Evolutionary conservation across 2,113 vertebrate genomes (phyloP), one percentile per base, ranked within the genome.

Genomic region (Glareola pratincola): DNA sequence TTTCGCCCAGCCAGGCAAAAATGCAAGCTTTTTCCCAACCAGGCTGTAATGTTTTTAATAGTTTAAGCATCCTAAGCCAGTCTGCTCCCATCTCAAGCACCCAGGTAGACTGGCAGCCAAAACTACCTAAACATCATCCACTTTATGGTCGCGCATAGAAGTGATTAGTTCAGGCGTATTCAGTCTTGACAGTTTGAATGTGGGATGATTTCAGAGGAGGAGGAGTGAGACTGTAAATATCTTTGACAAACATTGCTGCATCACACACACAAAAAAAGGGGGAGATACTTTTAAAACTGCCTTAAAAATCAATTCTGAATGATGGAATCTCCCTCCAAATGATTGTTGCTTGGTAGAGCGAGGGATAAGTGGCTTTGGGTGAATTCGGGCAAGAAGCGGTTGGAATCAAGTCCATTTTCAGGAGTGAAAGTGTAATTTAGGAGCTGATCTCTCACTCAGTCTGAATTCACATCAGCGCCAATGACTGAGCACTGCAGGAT

Each of bases 271-370:
- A 74, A 59, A 77, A 77, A 72, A 47, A 30, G 9, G 75, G 95
- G 92, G 97, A 95, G 90, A 97, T 80, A 84, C 88, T 85, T 96
- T 95, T 48, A 62, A 97, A 96, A 96, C 88, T 98, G 96, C 96
- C 93, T 96, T 97, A 96, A 96, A 95, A 97, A 93, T 78, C 68
- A 88, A 96, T 95, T 94, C 43, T 0, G 64, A 96, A 94, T 95
- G 88, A 94, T 48, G 73, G 76, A 72, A 88, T 94, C 93, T 97
- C 94, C 89, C 94, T 94, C 88, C 88, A 81, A 96, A 96, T 10
- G 48, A 92, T 59, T 94, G 79, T 56, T 14, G 0, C 76, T 88
- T 37, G 90, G 81, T 32, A 97, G 93, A 92, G 75, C 60, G 85
- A 92, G 66, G 88, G 36, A 84, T 83, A 79, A 94, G 78, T 76